Conservation (phyloP, 2,113 vertebrate species). For the Abramis brama region DNA sequence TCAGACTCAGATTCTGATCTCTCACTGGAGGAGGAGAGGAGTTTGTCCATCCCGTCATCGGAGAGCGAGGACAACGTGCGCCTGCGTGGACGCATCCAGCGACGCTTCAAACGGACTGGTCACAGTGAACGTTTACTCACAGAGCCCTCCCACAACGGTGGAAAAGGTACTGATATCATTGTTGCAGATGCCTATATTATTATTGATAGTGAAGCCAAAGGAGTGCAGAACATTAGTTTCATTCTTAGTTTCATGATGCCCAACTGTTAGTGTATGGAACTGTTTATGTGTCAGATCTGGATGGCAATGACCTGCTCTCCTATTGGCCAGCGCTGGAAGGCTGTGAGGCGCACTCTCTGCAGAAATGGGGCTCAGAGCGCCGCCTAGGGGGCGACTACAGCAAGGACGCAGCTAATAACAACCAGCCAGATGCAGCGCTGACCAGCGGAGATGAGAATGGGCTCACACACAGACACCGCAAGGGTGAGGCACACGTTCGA, state of each 20-base stretch:
- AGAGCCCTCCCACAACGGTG: constrained; percentile 81
- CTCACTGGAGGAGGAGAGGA: constrained; percentile 93
- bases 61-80: constrained; percentile 96
- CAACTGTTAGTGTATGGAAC: constrained; percentile 48
- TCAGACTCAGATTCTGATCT: constrained; percentile 95
- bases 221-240: not conserved
- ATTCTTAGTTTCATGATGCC: constrained; percentile 15
- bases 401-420: constrained; percentile 95
- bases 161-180: constrained; percentile 82
- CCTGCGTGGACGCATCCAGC: constrained; percentile 89
- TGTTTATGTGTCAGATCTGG: constrained; percentile 82
- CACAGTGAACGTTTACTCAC: constrained; percentile 93
- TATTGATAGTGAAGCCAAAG: not conserved
- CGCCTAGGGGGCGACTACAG: constrained; percentile 90
- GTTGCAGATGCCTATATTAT: not conserved
- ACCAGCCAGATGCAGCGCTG: constrained; percentile 87
- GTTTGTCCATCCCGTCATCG: constrained; percentile 94
- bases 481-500: constrained; percentile 77
- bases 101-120: constrained; percentile 87
- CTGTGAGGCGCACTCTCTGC: constrained; percentile 86
- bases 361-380: constrained; percentile 97
- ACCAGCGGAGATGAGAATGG: constrained; percentile 95
- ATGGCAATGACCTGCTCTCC: constrained; percentile 94
- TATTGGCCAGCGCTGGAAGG: constrained; percentile 96
- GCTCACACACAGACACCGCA: constrained; percentile 88